phyloP scores from a whole-genome alignment of 2,797 vertebrate genomes.

The Myotis myotis region DNA sequence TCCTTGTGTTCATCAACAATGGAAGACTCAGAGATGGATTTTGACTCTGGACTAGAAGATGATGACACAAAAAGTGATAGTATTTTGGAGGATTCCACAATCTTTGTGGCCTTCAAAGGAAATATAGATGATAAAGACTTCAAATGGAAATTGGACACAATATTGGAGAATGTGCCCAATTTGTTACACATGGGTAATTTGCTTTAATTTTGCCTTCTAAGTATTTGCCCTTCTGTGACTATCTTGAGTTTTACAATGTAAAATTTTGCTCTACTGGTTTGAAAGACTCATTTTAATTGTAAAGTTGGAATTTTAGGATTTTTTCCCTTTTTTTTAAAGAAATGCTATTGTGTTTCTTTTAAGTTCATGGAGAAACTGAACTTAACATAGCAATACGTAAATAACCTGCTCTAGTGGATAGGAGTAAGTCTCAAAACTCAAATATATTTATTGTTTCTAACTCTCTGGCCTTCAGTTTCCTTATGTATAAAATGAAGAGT shows the following conservation, averaged over 20 bases:
- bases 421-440: slow-evolving; percentile 7
- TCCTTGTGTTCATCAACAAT: slow-evolving; percentile 86
- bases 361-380: not conserved
- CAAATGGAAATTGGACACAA: slow-evolving; percentile 90
- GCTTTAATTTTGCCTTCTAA: slow-evolving; percentile 46
- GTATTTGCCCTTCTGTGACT: slow-evolving; percentile 9
- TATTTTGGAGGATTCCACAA: slow-evolving; percentile 87
- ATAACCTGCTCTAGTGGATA: not conserved
- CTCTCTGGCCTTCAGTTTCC: not conserved
- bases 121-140: slow-evolving; percentile 96
- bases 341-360: slow-evolving; percentile 37
- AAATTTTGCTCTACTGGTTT: not conserved
- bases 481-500: slow-evolving; percentile 20
- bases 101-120: slow-evolving; percentile 96
- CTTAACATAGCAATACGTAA: slow-evolving; percentile 16
- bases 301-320: slow-evolving; percentile 33
- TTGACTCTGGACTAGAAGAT: slow-evolving; percentile 92
- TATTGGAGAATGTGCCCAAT: slow-evolving; percentile 91
- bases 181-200: slow-evolving; percentile 93
- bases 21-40: slow-evolving; percentile 87
- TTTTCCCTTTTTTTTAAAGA: not conserved
- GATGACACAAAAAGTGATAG: slow-evolving; percentile 84
- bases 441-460: slow-evolving; percentile 48
- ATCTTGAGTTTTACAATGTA: slow-evolving; percentile 48
- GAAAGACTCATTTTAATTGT: slow-evolving; percentile 35